phyloP scores from a whole-genome alignment of 2,113 vertebrate genomes.

The Mugil cephalus region DNA sequence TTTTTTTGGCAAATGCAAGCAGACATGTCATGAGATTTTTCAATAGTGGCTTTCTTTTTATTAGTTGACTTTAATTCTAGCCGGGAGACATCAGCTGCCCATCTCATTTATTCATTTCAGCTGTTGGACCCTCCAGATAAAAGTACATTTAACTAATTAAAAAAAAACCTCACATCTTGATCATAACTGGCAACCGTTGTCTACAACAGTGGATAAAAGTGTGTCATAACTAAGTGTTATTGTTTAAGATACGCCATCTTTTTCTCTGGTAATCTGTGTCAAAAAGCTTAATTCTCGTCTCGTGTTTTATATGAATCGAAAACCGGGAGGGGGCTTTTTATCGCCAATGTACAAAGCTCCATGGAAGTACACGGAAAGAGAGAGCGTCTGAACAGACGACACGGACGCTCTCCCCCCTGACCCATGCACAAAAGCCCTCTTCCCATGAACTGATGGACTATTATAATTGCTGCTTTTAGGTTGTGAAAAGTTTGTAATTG shows the following conservation, averaged over 20 bases:
- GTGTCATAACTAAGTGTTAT: not conserved
- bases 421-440: slow-evolving; percentile 73
- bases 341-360: slow-evolving; percentile 10
- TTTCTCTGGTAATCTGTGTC: slow-evolving; percentile 40
- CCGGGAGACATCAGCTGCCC: not conserved
- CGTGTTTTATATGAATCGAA: slow-evolving; percentile 12
- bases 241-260: not conserved
- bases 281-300: slow-evolving; percentile 34
- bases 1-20: slow-evolving; percentile 2
- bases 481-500: slow-evolving; percentile 58
- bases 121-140: not conserved
- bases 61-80: not conserved
- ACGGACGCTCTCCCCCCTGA: slow-evolving; percentile 1
- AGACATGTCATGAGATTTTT: slow-evolving; percentile 18
- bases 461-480: slow-evolving; percentile 83
- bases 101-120: not conserved
- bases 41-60: slow-evolving; percentile 17
- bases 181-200: not conserved
- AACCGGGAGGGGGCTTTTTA: slow-evolving; percentile 37
- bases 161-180: not conserved
- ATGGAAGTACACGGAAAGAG: not conserved
- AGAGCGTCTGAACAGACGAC: slow-evolving; percentile 1
- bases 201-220: not conserved
- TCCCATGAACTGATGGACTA: slow-evolving; percentile 63
- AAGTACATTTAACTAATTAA: not conserved